A percentile compares a stretch with the other conserved stretches of the same genome.
Evolutionary conservation across 2,797 vertebrate genomes (phyloP).

Genomic region (Vireo griseus): DNA sequence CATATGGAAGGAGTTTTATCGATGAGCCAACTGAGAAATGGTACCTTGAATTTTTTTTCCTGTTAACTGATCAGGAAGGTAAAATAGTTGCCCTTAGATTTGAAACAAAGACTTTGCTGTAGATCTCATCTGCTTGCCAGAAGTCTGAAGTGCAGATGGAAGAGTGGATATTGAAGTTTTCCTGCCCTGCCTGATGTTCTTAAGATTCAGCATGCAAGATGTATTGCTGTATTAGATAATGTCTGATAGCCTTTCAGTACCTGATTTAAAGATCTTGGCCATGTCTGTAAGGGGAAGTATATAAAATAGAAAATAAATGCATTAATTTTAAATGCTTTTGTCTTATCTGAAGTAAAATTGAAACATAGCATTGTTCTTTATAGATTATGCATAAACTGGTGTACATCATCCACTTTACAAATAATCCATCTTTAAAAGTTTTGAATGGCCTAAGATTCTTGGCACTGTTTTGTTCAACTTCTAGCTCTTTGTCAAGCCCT

Average conservation of each 20-base stretch:
- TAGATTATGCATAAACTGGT: background rate
- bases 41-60: background rate
- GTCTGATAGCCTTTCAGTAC: background rate
- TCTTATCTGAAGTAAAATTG: background rate
- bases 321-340: background rate
- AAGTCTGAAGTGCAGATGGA: constrained; percentile 41
- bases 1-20: constrained; percentile 17
- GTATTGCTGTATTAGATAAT: background rate
- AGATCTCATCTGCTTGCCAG: constrained; percentile 34
- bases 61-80: background rate
- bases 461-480: background rate
- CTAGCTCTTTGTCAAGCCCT: background rate
- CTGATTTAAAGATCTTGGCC: background rate
- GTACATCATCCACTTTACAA: background rate
- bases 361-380: background rate
- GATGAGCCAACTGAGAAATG: background rate
- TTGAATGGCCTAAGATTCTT: background rate
- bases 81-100: constrained; percentile 25
- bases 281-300: background rate
- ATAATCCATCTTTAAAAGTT: background rate
- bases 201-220: background rate
- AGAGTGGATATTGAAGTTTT: constrained; percentile 55
- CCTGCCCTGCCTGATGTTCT: constrained; percentile 7
- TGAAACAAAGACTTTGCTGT: constrained; percentile 20
- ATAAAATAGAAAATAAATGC: background rate